Conservation (phyloP, 2,888 invertebrate genomes). For the Leptinotarsa juncta region DNA sequence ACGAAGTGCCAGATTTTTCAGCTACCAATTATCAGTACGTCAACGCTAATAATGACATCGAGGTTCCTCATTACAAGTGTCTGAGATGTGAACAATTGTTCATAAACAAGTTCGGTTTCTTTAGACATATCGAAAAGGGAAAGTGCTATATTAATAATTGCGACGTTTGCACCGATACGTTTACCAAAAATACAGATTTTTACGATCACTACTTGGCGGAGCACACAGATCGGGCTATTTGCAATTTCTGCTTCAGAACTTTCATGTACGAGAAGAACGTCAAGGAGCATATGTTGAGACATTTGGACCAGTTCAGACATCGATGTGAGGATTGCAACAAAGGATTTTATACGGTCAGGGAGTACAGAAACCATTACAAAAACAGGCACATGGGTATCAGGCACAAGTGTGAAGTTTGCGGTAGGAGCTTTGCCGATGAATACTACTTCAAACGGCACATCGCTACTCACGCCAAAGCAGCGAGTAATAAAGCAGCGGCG, state of each 20-base stretch:
- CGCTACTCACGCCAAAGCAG: conserved; percentile 59
- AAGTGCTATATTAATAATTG: conserved; percentile 65
- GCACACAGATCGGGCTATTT: conserved; percentile 63
- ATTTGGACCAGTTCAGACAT: conserved; percentile 64
- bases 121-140: conserved; percentile 64
- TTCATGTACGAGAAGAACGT: conserved; percentile 66
- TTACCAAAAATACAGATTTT: conserved; percentile 61
- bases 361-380: conserved; percentile 64
- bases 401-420: conserved; percentile 62
- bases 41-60: conserved; percentile 60
- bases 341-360: conserved; percentile 64
- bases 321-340: conserved; percentile 64
- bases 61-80: conserved; percentile 62
- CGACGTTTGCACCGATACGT: conserved; percentile 61
- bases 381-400: conserved; percentile 65
- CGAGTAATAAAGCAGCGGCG: conserved; percentile 39
- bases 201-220: conserved; percentile 60
- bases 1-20: conserved; percentile 63
- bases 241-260: conserved; percentile 64
- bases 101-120: conserved; percentile 63
- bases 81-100: conserved; percentile 64
- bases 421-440: conserved; percentile 64
- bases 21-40: conserved; percentile 59
- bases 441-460: conserved; percentile 64
- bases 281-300: conserved; percentile 64